Evolutionary conservation across 53 echinoderm and acorn worm species (phyloP).

Genomic region (Paelopatides confundens): DNA sequence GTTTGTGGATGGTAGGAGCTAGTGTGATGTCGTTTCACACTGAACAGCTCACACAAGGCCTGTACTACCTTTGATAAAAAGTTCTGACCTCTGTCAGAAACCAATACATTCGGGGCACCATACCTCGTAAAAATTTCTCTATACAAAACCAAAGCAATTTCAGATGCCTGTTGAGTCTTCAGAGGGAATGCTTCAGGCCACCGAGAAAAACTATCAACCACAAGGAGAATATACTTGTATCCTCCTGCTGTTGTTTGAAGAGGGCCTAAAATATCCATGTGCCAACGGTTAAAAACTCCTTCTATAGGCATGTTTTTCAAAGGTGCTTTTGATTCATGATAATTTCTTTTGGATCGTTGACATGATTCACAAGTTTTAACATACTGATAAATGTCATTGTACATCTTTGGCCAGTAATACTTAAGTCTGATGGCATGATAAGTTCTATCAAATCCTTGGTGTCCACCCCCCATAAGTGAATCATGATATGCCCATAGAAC

Average conservation of each 20-base stretch:
- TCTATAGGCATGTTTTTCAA: slow-evolving; percentile 43
- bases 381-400: slow-evolving; percentile 28
- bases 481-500: slow-evolving; percentile 11
- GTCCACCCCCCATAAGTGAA: slow-evolving; percentile 13
- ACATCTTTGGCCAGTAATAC: slow-evolving; percentile 46
- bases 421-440: slow-evolving; percentile 24
- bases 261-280: slow-evolving; percentile 58
- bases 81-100: slow-evolving; percentile 58
- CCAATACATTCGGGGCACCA: slow-evolving; percentile 48
- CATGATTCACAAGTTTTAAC: slow-evolving; percentile 54
- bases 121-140: slow-evolving; percentile 51
- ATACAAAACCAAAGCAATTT: slow-evolving; percentile 51
- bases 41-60: slow-evolving; percentile 60
- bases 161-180: slow-evolving; percentile 54
- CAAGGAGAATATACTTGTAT: slow-evolving; percentile 41
- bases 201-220: slow-evolving; percentile 58
- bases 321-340: slow-evolving; percentile 38
- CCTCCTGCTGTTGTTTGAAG: slow-evolving; percentile 12
- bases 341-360: slow-evolving; percentile 42
- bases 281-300: slow-evolving; percentile 46
- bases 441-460: slow-evolving; percentile 25
- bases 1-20: slow-evolving; percentile 58
- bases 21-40: slow-evolving; percentile 48
- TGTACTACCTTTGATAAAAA: slow-evolving; percentile 48
- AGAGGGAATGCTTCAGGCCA: slow-evolving; percentile 64